Evolutionary conservation across 2,888 invertebrate genomes (phyloP).

Genomic region (Apodemia duryi): DNA sequence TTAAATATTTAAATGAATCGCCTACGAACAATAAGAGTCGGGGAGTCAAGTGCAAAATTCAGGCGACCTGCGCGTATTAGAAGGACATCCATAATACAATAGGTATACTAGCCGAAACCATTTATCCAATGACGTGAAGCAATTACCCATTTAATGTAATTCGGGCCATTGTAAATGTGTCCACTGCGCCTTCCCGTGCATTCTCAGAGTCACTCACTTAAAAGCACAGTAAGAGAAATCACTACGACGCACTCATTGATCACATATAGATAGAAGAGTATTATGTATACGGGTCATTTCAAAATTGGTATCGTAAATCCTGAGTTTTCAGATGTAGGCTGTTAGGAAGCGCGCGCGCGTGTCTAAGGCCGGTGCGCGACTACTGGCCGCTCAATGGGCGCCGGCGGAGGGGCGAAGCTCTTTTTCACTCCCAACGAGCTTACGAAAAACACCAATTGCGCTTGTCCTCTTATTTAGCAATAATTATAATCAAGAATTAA

Average conservation of each 20-base stretch:
- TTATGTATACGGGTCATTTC: conserved; percentile 62
- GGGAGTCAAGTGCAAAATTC: conserved; percentile 69
- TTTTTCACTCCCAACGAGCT: conserved; percentile 71
- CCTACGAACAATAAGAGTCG: conserved; percentile 58
- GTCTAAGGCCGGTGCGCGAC: conserved; percentile 73
- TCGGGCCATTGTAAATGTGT: conserved; percentile 70
- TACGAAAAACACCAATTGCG: conserved; percentile 72
- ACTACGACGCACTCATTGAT: conserved; percentile 60
- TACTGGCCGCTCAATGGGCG: conserved; percentile 66
- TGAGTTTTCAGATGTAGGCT: conserved; percentile 46
- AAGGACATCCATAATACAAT: conserved; percentile 60
- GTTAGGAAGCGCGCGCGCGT: conserved; percentile 70
- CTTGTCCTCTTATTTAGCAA: conserved; percentile 55
- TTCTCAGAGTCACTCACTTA: conserved; percentile 70
- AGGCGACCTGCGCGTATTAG: conserved; percentile 58
- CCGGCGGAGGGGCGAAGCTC: conserved; percentile 76
- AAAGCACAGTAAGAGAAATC: conserved; percentile 68
- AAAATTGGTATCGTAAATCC: conserved; percentile 44
- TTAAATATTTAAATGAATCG: conserved; percentile 59
- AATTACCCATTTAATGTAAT: conserved; percentile 79
- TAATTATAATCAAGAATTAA: conserved; percentile 31
- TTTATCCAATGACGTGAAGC: conserved; percentile 76
- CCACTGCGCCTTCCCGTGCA: conserved; percentile 61
- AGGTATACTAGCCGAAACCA: conserved; percentile 70
- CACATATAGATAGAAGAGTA: conserved; percentile 55